phyloP scores from a whole-genome alignment of 2,797 vertebrate species.

The Dicrostonyx torquatus region DNA sequence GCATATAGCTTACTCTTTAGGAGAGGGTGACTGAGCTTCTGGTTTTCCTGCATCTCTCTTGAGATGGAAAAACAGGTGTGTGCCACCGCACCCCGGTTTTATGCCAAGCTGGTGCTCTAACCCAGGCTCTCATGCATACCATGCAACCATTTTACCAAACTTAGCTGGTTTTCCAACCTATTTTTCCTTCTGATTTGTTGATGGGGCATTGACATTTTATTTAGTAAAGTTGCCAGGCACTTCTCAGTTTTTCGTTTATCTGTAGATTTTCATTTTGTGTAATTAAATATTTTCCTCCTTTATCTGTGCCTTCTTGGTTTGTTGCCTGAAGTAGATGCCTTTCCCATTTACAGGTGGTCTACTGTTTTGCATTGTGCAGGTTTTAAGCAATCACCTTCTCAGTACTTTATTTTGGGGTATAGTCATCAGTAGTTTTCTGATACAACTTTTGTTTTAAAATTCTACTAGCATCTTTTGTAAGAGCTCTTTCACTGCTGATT shows the following conservation, averaged over 20 bases:
- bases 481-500: not conserved
- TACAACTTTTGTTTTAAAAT: not conserved
- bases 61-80: not conserved
- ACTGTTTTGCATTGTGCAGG: not conserved
- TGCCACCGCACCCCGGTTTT: not conserved
- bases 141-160: not conserved
- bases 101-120: too few relatives aligned
- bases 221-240: not conserved
- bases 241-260: slow-evolving; percentile 14
- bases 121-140: not conserved
- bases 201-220: not conserved
- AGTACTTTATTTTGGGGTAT: not conserved
- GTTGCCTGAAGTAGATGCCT: not conserved
- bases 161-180: not conserved
- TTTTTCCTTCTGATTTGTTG: slow-evolving; percentile 17
- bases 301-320: not conserved
- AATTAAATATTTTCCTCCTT: not conserved
- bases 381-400: slow-evolving; percentile 13
- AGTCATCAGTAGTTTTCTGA: slow-evolving; percentile 21
- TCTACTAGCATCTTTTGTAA: not conserved
- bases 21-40: not conserved
- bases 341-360: not conserved
- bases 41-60: not conserved
- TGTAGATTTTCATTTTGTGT: slow-evolving; percentile 46
- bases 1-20: not conserved